Evolutionary conservation across 2,113 vertebrate species (phyloP).

Genomic region (Eurypyga helias): DNA sequence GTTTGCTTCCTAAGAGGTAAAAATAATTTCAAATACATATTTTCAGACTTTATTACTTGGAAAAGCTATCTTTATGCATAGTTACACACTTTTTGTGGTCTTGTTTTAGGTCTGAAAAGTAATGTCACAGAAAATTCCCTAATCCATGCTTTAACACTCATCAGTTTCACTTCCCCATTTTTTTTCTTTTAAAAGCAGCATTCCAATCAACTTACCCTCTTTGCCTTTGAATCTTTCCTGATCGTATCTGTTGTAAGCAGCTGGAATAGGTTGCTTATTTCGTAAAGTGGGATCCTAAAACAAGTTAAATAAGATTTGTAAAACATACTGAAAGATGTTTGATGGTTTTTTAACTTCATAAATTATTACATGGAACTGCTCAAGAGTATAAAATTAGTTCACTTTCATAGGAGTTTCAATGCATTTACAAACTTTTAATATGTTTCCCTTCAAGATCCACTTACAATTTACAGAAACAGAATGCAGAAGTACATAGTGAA

Average conservation of each 20-base stretch:
- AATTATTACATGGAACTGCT: background rate
- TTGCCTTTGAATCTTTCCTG: slow-evolving; percentile 99
- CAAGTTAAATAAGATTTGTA: background rate
- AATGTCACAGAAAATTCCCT: background rate
- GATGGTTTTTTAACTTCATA: background rate
- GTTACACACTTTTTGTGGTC: background rate
- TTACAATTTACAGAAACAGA: background rate
- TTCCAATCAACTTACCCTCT: slow-evolving; percentile 84
- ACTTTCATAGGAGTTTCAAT: background rate
- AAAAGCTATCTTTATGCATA: background rate
- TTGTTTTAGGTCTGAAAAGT: background rate
- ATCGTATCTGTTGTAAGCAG: slow-evolving; percentile 97
- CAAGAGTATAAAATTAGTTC: background rate
- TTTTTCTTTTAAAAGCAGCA: background rate
- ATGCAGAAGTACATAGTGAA: background rate
- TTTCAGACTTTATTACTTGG: background rate
- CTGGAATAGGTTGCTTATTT: slow-evolving; percentile 93
- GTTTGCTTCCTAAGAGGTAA: background rate
- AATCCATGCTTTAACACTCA: accelerated
- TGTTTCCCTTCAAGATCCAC: background rate
- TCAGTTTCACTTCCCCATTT: background rate
- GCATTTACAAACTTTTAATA: background rate
- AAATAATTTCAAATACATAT: background rate
- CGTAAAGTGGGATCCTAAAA: slow-evolving; percentile 90
- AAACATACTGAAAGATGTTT: background rate